phyloP scores from a whole-genome alignment of 2,797 vertebrate genomes.

The Malacoraja senta region DNA sequence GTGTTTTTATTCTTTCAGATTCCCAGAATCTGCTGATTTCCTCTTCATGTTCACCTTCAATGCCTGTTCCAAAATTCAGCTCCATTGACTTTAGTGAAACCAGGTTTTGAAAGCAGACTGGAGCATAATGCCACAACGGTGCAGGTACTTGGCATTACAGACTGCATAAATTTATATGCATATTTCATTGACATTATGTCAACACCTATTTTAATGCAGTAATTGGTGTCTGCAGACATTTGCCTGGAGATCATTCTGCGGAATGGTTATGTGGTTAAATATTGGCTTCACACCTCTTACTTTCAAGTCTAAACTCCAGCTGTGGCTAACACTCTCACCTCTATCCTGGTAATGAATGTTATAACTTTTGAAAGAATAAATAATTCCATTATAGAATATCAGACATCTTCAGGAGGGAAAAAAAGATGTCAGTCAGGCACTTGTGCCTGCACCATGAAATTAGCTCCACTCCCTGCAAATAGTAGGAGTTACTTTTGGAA shows the following conservation, averaged over 20 bases:
- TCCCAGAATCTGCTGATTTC: too few relatives aligned
- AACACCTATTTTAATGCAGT: neutral
- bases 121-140: too few relatives aligned
- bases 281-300: constrained; percentile 31
- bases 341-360: neutral
- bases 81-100: too few relatives aligned
- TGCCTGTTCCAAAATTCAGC: too few relatives aligned
- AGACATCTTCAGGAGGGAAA: neutral
- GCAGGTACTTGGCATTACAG: too few relatives aligned
- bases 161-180: too few relatives aligned
- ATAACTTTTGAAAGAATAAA: neutral
- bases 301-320: neutral
- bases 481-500: neutral
- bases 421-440: neutral
- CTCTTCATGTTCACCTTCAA: too few relatives aligned
- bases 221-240: neutral
- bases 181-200: neutral
- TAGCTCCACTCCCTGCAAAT: neutral
- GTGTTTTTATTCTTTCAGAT: too few relatives aligned
- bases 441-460: neutral
- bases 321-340: constrained; percentile 8
- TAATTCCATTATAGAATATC: neutral
- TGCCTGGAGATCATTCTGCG: neutral
- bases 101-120: too few relatives aligned
- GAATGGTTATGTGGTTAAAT: constrained; percentile 28